Conservation (phyloP, 2,888 invertebrate genomes). For the Falcaria lacertinaria region DNA sequence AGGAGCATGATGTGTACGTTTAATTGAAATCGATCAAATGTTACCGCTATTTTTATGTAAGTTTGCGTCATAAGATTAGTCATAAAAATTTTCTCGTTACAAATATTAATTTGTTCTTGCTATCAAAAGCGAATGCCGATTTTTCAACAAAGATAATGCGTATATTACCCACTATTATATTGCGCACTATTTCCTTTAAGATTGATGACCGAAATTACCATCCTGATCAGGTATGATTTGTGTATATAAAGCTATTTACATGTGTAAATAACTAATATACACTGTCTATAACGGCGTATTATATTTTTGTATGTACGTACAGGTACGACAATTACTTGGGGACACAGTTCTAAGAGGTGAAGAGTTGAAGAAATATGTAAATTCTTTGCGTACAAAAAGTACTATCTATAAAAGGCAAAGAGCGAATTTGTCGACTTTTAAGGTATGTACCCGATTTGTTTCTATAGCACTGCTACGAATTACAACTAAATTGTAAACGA, state of each 20-base stretch:
- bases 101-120: slow-evolving; percentile 60
- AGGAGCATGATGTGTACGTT: slow-evolving; percentile 16
- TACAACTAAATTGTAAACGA: slow-evolving; percentile 7
- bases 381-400: slow-evolving; percentile 88
- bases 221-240: slow-evolving; percentile 31
- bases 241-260: too few species aligned
- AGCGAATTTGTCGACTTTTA: slow-evolving; percentile 85
- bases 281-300: too few species aligned
- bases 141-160: slow-evolving; percentile 43
- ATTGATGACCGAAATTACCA: slow-evolving; percentile 30
- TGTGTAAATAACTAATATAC: too few species aligned
- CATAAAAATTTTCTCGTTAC: slow-evolving; percentile 55
- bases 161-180: too few species aligned
- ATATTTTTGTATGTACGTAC: slow-evolving; percentile 9
- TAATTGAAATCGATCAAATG: slow-evolving; percentile 30
- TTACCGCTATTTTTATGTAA: slow-evolving; percentile 20
- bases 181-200: slow-evolving; percentile 34
- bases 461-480: slow-evolving; percentile 9
- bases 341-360: slow-evolving; percentile 88
- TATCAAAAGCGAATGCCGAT: slow-evolving; percentile 37
- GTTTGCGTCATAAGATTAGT: slow-evolving; percentile 29
- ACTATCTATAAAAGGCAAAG: slow-evolving; percentile 89
- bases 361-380: slow-evolving; percentile 91
- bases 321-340: slow-evolving; percentile 77
- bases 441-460: slow-evolving; percentile 51